Percentiles rank a stretch among this genome's conserved stretches.
These are phyloP conservation scores for Aphrocallistes beatrix DNA, from an alignment of 37 sponge, comb jelly and placozoan genomes.

Conservation along the genomic window DNA sequence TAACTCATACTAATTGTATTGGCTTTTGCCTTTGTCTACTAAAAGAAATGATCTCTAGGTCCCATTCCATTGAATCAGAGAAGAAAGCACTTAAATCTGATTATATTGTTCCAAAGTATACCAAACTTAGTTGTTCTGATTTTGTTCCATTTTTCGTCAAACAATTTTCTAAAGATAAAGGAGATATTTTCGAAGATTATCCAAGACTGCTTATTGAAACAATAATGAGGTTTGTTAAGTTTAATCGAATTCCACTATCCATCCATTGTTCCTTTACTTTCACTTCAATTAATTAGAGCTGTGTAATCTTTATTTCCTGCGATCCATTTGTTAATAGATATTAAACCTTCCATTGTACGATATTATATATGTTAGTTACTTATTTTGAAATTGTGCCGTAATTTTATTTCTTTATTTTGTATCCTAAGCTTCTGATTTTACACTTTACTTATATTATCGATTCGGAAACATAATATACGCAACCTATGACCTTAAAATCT, in stretches of 20 bases:
- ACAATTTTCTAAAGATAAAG: constrained; percentile 40
- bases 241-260: neutral
- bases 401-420: too few relatives aligned
- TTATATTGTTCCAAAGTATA: neutral
- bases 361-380: too few relatives aligned
- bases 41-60: constrained; percentile 24
- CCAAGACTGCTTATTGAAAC: neutral
- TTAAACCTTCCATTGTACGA: too few relatives aligned
- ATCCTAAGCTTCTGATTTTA: too few relatives aligned
- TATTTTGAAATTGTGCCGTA: too few relatives aligned
- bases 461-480: too few relatives aligned
- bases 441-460: too few relatives aligned
- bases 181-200: neutral
- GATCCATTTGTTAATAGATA: too few relatives aligned
- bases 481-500: too few relatives aligned
- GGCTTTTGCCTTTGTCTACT: constrained; percentile 47
- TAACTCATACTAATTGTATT: constrained; percentile 35
- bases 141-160: constrained; percentile 71
- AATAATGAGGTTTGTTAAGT: neutral
- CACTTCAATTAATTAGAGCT: neutral
- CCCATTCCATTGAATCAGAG: neutral
- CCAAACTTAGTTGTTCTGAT: constrained; percentile 29
- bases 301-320: neutral
- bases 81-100: neutral
- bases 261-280: neutral